Base-by-base conservation (phyloP, 1,140 invertebrate genomes). In the Halesus radiatus region DNA sequence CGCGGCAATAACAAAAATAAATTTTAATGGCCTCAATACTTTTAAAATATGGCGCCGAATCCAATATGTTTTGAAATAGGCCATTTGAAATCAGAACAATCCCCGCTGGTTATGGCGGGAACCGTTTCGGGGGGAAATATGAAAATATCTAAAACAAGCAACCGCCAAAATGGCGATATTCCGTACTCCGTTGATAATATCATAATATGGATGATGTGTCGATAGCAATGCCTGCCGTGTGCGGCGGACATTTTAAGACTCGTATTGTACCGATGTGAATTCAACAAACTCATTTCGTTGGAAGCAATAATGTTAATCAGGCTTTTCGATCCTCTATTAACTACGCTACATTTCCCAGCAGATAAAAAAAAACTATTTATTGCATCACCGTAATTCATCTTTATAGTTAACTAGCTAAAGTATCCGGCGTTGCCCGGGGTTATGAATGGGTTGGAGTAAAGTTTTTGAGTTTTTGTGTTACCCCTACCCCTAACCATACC, bases 81-180 rank as follows among this genome's bases (percentile, higher is more conserved):
- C 20, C 56, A 60, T 60, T 60, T 60, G 56, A 60, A 60, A 60
- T 60, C 16, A 23, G 20, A 60, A 60, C 56, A 60, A 60, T 18
- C 18, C 56, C 8, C 56, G 56, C 18, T 23, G 23, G 56, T 60
- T 60, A 60, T 60, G 18, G 20, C 56, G 56, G 56, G n/a, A 58
- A 58, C 54, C 18, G 54, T 58, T 58, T 20, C n/a, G 54, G 18
- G 18, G 54, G 54, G 56, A 20, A 23, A 23, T 18, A 45, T 45
- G 23, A 60, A 60, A 60, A 60, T 60, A 60, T 60, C 56, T 13
- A 60, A 60, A 60, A 60, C 56, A 60, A 60, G 23, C 56, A 60
- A 45, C 37, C 37, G 16, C 23, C 16, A 18, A 60, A 60, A 60
- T 60, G 56, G 56, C 18, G 23, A 60, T 60, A 60, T 60, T 60